phyloP scores from a whole-genome alignment of 2,797 vertebrate genomes.

The Gadopsis marmoratus region DNA sequence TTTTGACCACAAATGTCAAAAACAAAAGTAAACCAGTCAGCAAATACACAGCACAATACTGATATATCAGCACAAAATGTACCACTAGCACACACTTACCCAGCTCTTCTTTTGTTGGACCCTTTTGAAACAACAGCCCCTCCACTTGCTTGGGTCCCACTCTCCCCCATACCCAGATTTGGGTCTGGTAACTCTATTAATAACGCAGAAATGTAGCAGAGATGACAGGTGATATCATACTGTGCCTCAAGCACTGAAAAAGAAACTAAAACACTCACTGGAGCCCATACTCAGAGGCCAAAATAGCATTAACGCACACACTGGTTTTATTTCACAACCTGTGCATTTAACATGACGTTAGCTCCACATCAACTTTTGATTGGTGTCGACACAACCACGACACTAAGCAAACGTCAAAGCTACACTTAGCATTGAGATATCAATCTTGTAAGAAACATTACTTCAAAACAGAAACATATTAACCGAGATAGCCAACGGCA shows the following conservation, averaged over 20 bases:
- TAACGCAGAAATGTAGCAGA: slow-evolving; percentile 57
- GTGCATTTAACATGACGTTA: neutral
- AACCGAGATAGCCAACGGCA: neutral
- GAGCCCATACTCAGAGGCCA: neutral
- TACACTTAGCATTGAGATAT: neutral
- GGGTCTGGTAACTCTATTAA: slow-evolving; percentile 91
- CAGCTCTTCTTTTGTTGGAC: slow-evolving; percentile 88
- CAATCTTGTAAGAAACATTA: neutral
- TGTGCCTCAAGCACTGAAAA: slow-evolving; percentile 22
- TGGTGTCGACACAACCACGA: neutral
- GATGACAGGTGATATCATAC: slow-evolving; percentile 55
- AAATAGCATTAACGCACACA: neutral
- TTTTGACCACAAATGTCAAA: slow-evolving; percentile 13
- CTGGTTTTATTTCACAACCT: neutral
- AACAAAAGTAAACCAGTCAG: slow-evolving; percentile 20
- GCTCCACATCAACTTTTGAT: neutral
- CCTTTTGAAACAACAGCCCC: slow-evolving; percentile 88
- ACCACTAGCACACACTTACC: slow-evolving; percentile 81
- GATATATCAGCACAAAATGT: neutral
- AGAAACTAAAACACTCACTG: slow-evolving; percentile 12
- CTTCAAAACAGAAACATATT: neutral
- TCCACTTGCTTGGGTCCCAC: slow-evolving; percentile 84
- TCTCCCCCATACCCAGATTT: slow-evolving; percentile 86
- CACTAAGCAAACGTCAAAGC: neutral
- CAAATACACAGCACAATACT: neutral